Base-by-base conservation (phyloP, 2,113 vertebrate species). In the Sula dactylatra region DNA sequence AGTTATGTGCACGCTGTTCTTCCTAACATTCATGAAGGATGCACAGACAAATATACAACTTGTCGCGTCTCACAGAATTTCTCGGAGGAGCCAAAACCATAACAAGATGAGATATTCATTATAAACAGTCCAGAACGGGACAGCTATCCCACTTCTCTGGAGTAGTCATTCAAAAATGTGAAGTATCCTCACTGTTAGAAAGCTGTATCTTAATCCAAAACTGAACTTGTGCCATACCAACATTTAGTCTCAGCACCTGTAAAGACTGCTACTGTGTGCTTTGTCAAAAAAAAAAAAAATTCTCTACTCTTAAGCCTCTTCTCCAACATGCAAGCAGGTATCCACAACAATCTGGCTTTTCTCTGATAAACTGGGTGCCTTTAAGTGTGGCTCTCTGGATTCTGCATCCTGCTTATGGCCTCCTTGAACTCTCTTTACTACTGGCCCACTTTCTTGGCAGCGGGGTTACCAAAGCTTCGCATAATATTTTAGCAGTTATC, bases 1-100 rank as follows among this genome's bases (percentile, higher is more conserved):
- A 34, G 24, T 15, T 25, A 22, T 0, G 3, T 7, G 27, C 16
- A 1, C 5, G 20, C 65, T 52, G 18, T 2, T 34, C 31, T 18
- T 21, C 54, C 54, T 15, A 9, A 15, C 12, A 4, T 8, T 16
- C 31, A 15, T 0, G 0, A 69, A 24, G n/a, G 34, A 84, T 6
- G 10, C 10, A 40, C 34, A 42, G 7, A 45, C 50, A 67, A 25
- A 69, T 2, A 12, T 3, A 11, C 17, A 77, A 3, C 29, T 36
- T 25, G 52, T 11, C 56, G 29, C 17, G 8, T 6, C 47, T 19
- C 71, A 12, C 20, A 31, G 36, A 61, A 58, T 12, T 86, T 36
- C 52, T 59, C 3, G 3, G 26, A 82, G 32, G 6, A 86, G n/a
- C 5, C 64, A 66, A 89, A 81, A 4, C 29, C 59, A 8, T 4